Base-by-base conservation (phyloP, 2,797 vertebrate genomes). In the Lutjanus argentimaculatus region DNA sequence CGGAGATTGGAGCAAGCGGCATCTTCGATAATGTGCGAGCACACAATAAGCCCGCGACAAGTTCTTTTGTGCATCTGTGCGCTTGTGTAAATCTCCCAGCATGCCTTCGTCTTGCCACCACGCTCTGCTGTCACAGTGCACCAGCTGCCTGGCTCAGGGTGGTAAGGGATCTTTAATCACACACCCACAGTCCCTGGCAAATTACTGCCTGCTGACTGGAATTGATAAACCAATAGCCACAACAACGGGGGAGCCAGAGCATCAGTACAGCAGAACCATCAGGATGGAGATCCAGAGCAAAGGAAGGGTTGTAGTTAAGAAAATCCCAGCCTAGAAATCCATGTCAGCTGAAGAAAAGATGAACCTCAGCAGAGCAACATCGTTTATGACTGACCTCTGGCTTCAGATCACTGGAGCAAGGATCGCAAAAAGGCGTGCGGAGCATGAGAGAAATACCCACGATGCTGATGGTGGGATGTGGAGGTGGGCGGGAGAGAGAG, bases 141-240 rank as follows among this genome's bases (percentile, higher is more conserved):
- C 79, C 78, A 85, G 84, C 83, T 86, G 87, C 82, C 72, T 82
- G 63, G 88, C 83, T 83, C 64, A 42, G 67, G 85, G 75, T 73
- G 69, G 87, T 57, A 19, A 59, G 77, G 79, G 85, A 85, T 88
- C 82, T 91, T 86, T 87, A 89, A 92, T 91, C 87, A 85, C 81
- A 85, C 76, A 67, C 85, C 77, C 78, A 79, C 90, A 72, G 79
- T 80, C 72, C 48, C 83, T 68, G 68, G 86, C 84, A 90, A 92
- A 90, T 89, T 64, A 78, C 79, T 77, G 88, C 90, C 84, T 77
- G 84, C 89, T 85, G 89, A 84, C 83, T 77, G 83, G 83, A 90
- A 90, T 73, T 84, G 88, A 92, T 89, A 89, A 90, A 92, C 80
- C 79, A 85, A 88, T 77, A 79, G 86, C 69, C 77, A 75, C 74